Conservation (phyloP, 2,113 vertebrate species). For the Odocoileus hemionus region DNA sequence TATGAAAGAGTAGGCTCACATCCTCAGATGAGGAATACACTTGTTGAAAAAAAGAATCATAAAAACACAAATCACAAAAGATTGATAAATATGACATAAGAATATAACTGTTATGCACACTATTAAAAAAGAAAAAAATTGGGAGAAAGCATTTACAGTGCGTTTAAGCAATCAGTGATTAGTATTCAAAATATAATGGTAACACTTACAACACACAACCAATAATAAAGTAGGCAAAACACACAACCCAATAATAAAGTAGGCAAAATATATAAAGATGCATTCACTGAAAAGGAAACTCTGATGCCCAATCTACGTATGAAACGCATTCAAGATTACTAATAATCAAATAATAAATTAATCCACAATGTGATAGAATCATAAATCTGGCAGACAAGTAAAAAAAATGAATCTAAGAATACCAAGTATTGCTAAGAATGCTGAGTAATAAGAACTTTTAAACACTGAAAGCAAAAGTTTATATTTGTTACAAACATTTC, state of each 20-base stretch:
- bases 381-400: background rate
- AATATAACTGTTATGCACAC: background rate
- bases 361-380: background rate
- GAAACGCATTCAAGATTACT: background rate
- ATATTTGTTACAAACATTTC: conserved; percentile 21
- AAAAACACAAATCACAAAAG: background rate
- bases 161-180: background rate
- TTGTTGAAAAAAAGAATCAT: background rate
- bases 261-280: background rate
- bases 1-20: background rate
- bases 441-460: background rate
- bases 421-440: background rate
- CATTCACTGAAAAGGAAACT: background rate
- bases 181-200: background rate
- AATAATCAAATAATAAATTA: conserved; percentile 1
- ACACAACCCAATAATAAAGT: background rate
- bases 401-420: background rate
- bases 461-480: background rate
- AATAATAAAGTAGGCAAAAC: background rate
- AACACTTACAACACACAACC: background rate
- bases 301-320: background rate
- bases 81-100: background rate
- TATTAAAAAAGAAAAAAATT: background rate
- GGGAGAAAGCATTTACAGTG: background rate
- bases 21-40: background rate